Percentiles rank a stretch among this genome's conserved stretches.
Conservation (phyloP, 2,797 vertebrate species). For the Chloroceryle inda region DNA sequence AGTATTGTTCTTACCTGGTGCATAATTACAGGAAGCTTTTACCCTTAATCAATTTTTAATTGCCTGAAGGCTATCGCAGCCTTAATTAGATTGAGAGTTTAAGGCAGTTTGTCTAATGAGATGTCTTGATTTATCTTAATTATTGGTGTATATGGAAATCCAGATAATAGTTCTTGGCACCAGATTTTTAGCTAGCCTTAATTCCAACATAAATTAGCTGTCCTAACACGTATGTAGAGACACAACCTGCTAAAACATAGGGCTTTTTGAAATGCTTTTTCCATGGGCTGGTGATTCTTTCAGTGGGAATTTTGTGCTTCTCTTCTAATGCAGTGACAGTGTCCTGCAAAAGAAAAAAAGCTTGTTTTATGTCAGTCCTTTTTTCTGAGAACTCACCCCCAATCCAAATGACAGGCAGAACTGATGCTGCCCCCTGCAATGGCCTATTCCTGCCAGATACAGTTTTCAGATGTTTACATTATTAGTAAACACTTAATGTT, state of each 20-base stretch:
- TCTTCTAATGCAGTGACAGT: not conserved
- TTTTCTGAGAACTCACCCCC: not conserved
- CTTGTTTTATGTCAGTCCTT: not conserved
- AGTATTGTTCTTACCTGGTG: conserved; percentile 4
- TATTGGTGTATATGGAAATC: not conserved
- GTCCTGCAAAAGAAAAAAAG: not conserved
- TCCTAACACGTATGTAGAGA: not conserved
- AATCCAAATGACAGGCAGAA: not conserved
- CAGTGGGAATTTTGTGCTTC: not conserved
- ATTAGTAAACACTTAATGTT: not conserved
- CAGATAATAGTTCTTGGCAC: not conserved
- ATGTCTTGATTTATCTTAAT: conserved; percentile 12
- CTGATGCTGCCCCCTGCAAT: not conserved
- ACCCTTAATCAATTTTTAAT: conserved; percentile 24
- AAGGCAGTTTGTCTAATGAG: conserved; percentile 2
- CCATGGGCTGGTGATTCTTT: not conserved
- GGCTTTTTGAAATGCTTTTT: conserved; percentile 6
- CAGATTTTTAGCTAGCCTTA: not conserved
- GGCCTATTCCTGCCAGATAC: not conserved
- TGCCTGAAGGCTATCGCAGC: not conserved
- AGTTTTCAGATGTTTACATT: not conserved
- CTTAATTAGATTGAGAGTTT: conserved; percentile 13
- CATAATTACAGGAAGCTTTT: conserved; percentile 26
- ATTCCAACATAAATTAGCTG: not conserved
- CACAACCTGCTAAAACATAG: not conserved